phyloP scores from a whole-genome alignment of 1,140 invertebrate species.

The Aricia agestis region DNA sequence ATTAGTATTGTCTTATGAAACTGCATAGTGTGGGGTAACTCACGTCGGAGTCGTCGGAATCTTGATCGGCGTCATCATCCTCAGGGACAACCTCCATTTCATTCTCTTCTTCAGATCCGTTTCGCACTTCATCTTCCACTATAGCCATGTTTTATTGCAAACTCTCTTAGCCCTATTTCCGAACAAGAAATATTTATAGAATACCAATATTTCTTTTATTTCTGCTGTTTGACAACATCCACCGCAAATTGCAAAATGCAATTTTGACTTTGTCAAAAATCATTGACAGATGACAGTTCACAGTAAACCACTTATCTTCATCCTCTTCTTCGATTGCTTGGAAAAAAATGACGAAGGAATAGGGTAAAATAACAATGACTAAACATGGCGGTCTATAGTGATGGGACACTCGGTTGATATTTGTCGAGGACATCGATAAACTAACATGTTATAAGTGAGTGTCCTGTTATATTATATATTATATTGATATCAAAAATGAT shows the following conservation, averaged over 20 bases:
- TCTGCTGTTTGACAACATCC: neutral
- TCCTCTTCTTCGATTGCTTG: too few relatives aligned
- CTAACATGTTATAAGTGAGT: too few relatives aligned
- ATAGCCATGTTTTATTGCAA: slow-evolving; percentile 52
- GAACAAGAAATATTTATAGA: neutral
- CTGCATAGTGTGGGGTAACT: slow-evolving; percentile 24
- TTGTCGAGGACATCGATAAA: too few relatives aligned
- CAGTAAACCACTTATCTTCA: too few relatives aligned
- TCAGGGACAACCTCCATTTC: slow-evolving; percentile 66
- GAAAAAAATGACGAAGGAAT: too few relatives aligned
- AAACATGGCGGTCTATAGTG: too few relatives aligned
- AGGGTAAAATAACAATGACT: too few relatives aligned
- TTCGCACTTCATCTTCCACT: slow-evolving; percentile 64
- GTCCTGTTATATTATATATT: too few relatives aligned
- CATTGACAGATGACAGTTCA: too few relatives aligned
- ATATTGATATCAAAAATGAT: too few relatives aligned
- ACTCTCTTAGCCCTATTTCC: neutral
- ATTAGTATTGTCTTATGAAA: slow-evolving; percentile 3
- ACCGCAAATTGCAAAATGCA: neutral
- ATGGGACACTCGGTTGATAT: too few relatives aligned
- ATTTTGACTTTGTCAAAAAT: neutral
- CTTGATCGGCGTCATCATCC: slow-evolving; percentile 61
- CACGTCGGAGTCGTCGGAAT: slow-evolving; percentile 67
- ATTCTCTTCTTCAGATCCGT: slow-evolving; percentile 69
- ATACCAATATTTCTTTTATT: neutral